Evolutionary conservation across 2,797 vertebrate genomes (phyloP).

Genomic region (Orientallactaga sibirica): DNA sequence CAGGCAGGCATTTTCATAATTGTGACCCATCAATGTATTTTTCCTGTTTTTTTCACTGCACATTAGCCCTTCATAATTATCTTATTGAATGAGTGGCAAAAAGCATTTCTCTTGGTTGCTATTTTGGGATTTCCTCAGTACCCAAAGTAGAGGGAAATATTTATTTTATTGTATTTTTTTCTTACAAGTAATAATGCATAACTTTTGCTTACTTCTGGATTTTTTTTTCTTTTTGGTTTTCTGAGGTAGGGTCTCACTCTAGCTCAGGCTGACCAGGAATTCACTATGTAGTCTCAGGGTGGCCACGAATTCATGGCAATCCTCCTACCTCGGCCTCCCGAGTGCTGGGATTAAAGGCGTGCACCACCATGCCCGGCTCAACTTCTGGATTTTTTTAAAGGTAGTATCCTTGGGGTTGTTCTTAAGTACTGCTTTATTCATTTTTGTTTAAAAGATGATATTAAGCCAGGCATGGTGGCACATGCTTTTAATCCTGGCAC

Average conservation of each 20-base stretch:
- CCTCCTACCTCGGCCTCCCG: too few relatives aligned
- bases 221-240: too few relatives aligned
- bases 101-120: background rate
- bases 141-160: background rate
- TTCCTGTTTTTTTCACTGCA: background rate
- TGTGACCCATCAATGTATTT: background rate
- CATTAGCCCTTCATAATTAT: background rate
- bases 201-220: constrained; percentile 37
- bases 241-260: too few relatives aligned
- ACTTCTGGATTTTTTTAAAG: background rate
- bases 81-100: constrained; percentile 8
- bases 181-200: constrained; percentile 21
- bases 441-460: constrained; percentile 21
- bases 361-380: too few relatives aligned
- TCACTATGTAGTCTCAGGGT: too few relatives aligned
- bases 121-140: constrained; percentile 42
- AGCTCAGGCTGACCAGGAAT: too few relatives aligned
- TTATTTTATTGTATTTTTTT: constrained; percentile 29
- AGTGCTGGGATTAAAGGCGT: too few relatives aligned
- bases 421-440: background rate
- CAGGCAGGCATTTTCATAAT: background rate
- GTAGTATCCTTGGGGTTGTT: background rate
- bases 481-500: too few relatives aligned
- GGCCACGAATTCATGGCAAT: too few relatives aligned
- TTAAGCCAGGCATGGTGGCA: too few relatives aligned